Base-by-base conservation (phyloP, 2,113 vertebrate genomes). In the Notarius lentiginosus region DNA sequence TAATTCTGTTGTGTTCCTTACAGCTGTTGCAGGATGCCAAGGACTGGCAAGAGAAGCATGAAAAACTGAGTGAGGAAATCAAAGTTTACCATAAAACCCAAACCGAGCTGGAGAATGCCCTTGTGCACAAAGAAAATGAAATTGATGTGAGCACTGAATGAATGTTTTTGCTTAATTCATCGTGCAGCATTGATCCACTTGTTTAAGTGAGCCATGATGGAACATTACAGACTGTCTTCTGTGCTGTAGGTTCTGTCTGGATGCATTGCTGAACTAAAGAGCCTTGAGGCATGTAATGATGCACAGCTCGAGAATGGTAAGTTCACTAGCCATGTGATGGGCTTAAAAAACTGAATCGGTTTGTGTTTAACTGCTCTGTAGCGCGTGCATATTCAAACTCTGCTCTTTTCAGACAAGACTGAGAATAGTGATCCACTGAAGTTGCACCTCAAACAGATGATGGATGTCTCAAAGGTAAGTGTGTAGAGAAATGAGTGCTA, bases 391-490 rank as follows among this genome's bases (percentile, higher is more conserved):
- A 4, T 60, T 58, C 68, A 72, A 72, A 72, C 30, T 77, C 17
- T 12, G 4, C 72, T 34, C 24, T 68, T 94, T 92, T 87, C 91
- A 98, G 98, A 96, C 91, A 94, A 93, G 87, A 96, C 91, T n/a
- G 96, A 93, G 87, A 96, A 91, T 27, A 96, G 84, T 0, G 95
- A 97, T 89, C 94, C 93, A 85, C 93, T 96, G 91, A 98, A 95
- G 91, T 91, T 88, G 89, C 94, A 96, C 63, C 96, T 99, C 81
- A 97, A 96, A 90, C 97, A 98, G 91, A 96, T 99, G 97, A 97
- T 98, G 97, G 98, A 99, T 83, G 93, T 99, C 75, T 97, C 98
- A 65, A 94, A 97, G 96, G 98, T 99, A 96, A 87, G 89, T 75
- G 14, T 4, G 11, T 61, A 30, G 9, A 30, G 22, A 53, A 27